Base-by-base conservation (phyloP, 92 coral and sea anemone genomes). In the Palythoa grandis region DNA sequence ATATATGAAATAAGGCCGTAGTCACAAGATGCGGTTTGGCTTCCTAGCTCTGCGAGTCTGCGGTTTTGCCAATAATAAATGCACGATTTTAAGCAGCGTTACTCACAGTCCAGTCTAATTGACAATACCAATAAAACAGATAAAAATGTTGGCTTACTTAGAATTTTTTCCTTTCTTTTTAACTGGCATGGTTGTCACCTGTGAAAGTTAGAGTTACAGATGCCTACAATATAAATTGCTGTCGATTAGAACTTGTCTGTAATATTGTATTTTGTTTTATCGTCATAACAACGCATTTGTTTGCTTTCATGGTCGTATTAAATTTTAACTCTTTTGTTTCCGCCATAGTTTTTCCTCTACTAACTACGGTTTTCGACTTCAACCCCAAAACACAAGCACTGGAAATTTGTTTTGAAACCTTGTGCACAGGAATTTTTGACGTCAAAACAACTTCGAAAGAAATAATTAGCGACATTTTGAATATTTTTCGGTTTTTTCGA, bases 101-200 rank as follows among this genome's bases (percentile, higher is more conserved):
- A 43, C 50, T 5, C 50, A 43, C 50, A 43, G 6, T 43, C 9
- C 50, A 4, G 9, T 43, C 50, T 43, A 43, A 43, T 5, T 43
- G 50, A 43, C 50, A 43, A 11, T 69, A 69, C 47, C 19, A 79
- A 63, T 35, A 43, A 13, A 61, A 43, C 7, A 25, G n/a, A 22
- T 65, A 16, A 47, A 40, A 17, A 76, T 20, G 43, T 9, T 8
- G 43, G 43, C 85, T 80, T 80, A 80, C 85, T 80, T 80, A 35
- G 85, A 80, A 9, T 66, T 80, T 47, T 53, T 38, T 78, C 83
- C 83, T 47, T 80, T 80, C 85, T 80, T 80, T 24, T 80, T 80
- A 43, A 80, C 38, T 12, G 85, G 85, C 85, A 80, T 80, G 19
- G 19, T 43, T 65, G 13, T 63, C 35, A 63, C 69, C 19, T 63